Base-by-base conservation (phyloP, 2,113 vertebrate genomes). In the Salvelinus fontinalis region DNA sequence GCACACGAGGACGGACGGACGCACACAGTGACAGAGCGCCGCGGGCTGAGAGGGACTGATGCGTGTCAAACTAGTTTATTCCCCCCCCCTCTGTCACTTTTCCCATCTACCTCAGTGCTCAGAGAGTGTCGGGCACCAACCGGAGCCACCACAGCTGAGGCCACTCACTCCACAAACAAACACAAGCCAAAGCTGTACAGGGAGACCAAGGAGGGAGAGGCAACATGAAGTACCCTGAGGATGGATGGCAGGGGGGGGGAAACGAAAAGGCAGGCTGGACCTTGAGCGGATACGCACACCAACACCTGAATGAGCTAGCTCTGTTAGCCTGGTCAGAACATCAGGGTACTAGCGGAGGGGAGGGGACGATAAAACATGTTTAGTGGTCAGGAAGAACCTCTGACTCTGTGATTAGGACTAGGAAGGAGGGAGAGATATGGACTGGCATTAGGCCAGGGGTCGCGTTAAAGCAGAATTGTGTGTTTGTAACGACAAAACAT, bases 271-370 rank as follows among this genome's bases (percentile, higher is more conserved):
- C n/a, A 29, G 39, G 39, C 39, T 44, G 39, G 39, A 3, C 0
- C 39, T 3, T 12, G 39, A 44, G 39, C 39, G 9, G 8, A 44
- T 9, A 44, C 69, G 4, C 26, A 31, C 26, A 31, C 27, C 12
- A 12, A 34, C 66, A 31, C 65, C 2, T 20, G 39, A 81, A 85
- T 84, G 75, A 71, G 76, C 59, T 29, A 70, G 70, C 69, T 80
- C 72, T 83, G 78, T 88, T 80, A 29, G 70, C 69, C 72, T 54
- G 66, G 78, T 79, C 75, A 65, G 70, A 76, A 67, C 27, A 75
- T 77, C 4, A 1, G 14, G 67, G 76, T 14, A 44, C 48, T 29
- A 64, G 16, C 26, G 60, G 67, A 78, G 7, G 82, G 78, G 81
- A 60, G 70, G 78, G 5, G 2, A 85, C 69, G 80, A 67, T 27